Percentiles rank a stretch among this genome's conserved stretches.
phyloP scores from a whole-genome alignment of 1,140 invertebrate species.

The Trachelipus rathkii region DNA sequence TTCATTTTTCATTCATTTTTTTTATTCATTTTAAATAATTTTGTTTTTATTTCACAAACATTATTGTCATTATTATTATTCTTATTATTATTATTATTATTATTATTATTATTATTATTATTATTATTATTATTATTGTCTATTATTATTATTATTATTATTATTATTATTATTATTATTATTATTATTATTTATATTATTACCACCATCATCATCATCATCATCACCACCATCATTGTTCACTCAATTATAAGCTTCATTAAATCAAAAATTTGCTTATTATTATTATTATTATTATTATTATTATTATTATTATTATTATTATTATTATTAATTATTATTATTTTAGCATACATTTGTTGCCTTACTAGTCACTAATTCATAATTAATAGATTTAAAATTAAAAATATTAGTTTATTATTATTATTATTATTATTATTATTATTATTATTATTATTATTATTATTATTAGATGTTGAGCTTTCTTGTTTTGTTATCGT shows the following conservation, averaged over 20 bases:
- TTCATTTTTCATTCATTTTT: no score
- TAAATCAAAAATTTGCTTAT: neutral
- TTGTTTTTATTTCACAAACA: no score
- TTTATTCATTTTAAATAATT: no score
- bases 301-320: neutral
- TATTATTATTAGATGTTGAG: slow-evolving; percentile 25
- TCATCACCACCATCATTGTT: slow-evolving; percentile 21
- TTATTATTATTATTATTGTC: slow-evolving; percentile 2
- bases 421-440: slow-evolving; percentile 19
- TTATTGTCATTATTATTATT: no score
- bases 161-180: slow-evolving; percentile 24
- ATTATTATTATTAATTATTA: neutral
- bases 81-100: slow-evolving; percentile 21
- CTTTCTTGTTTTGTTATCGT: slow-evolving; percentile 19
- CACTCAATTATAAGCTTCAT: neutral
- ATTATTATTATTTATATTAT: slow-evolving; percentile 3
- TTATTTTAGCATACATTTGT: no score
- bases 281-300: neutral
- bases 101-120: slow-evolving; percentile 22
- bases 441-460: slow-evolving; percentile 1
- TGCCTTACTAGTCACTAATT: no score
- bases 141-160: slow-evolving; percentile 17
- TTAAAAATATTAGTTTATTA: neutral
- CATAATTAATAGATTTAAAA: no score
- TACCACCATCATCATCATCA: slow-evolving; percentile 23